Evolutionary conservation across 2,888 invertebrate species (phyloP), one percentile per base, ranked within the genome.

Genomic region (Melieria crassipennis): DNA sequence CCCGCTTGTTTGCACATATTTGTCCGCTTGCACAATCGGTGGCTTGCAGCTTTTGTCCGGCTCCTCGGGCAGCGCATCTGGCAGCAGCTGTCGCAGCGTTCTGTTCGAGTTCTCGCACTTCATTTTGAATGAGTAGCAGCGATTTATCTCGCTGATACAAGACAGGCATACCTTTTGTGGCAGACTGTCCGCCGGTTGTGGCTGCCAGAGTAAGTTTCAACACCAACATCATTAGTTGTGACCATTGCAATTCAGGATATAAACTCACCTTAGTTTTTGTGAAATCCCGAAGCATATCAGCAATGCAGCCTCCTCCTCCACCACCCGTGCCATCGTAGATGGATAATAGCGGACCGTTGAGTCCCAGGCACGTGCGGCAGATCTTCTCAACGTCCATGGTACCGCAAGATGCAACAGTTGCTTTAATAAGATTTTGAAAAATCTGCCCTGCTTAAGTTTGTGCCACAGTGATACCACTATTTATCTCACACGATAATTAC

Each of bases 141-240:
- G 82, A 77, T 86, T 86, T 4, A 87, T 87, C 73, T 87, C 85
- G 55, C 84, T 83, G 5, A 87, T 82, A 72, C 87, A 87, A 5
- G 77, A 75, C 0, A 85, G 75, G 65, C 87, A 87, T 0, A 87
- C 85, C 65, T 82, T 85, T 11, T 79, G 79, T 4, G 87, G 87
- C 58, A 87, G 72, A 42, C 84, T 85, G 72, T 87, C 87, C 5
- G 78, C 72, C n/a, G 75, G 79, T 4, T 78, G 77, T 10, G 85
- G 83, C 66, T 78, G 46, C 0, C 10, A 62, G 5, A 11, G n/a
- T 55, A 4, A 10, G 13, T 10, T 7, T 42, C 13, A 55, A n/a
- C 9, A 65, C 2, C 10, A 10, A 7, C 9, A 56, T n/a, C 43
- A 58, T 50, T 10, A 13, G 5, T 30, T 30, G 50, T 47, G 45